Evolutionary conservation across 2,888 invertebrate species (phyloP).

Genomic region (Cyclophora albipunctata): DNA sequence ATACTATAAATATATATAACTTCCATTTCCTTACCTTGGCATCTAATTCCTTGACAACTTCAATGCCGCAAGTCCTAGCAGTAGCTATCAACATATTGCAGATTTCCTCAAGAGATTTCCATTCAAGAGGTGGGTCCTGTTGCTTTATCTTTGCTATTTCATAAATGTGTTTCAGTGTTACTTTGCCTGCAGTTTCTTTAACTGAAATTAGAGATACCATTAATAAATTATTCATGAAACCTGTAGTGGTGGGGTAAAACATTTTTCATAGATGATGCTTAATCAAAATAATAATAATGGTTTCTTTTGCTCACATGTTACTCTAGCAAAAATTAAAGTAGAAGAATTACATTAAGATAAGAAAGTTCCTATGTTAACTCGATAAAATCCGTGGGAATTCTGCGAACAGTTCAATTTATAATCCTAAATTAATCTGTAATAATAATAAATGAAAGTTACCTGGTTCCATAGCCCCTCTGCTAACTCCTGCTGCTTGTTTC

Average conservation of each 20-base stretch:
- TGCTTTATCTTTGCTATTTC: constrained; percentile 98
- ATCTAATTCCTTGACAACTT: constrained; percentile 86
- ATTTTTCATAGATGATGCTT: too few relatives aligned
- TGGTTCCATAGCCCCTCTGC: constrained; percentile 83
- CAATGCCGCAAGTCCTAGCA: constrained; percentile 88
- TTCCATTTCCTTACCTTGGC: constrained; percentile 59
- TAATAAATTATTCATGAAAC: too few relatives aligned
- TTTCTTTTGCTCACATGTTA: too few relatives aligned
- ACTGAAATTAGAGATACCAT: constrained; percentile 58
- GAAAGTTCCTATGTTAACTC: too few relatives aligned
- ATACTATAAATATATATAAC: too few relatives aligned
- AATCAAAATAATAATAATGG: too few relatives aligned
- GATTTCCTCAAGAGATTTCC: constrained; percentile 79
- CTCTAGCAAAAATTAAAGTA: too few relatives aligned
- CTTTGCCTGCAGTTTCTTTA: constrained; percentile 87
- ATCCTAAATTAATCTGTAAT: too few relatives aligned
- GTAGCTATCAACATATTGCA: constrained; percentile 86
- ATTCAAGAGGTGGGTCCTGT: constrained; percentile 85
- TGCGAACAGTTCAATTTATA: too few relatives aligned
- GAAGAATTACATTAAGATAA: too few relatives aligned
- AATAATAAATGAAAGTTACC: constrained; percentile 26
- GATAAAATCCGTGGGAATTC: too few relatives aligned
- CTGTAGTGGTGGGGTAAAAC: too few relatives aligned
- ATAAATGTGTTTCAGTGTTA: constrained; percentile 95
- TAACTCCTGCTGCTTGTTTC: constrained; percentile 95